Evolutionary conservation across 2,113 vertebrate genomes (phyloP), one percentile per base, ranked within the genome.

Genomic region (Hemiscyllium ocellatum): DNA sequence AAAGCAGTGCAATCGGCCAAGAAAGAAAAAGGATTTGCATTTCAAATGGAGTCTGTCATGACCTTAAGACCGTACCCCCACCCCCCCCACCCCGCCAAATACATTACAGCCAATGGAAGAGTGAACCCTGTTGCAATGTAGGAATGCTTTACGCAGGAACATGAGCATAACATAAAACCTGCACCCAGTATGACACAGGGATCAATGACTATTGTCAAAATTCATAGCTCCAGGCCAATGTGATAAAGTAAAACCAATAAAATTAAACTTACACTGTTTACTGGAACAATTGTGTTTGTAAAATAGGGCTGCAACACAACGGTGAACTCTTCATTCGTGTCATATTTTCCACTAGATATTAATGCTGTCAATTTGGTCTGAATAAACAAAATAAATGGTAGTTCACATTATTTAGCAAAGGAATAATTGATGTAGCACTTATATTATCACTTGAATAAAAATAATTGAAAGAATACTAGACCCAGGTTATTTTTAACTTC

Each of bases 281-380:
- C 70, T 22, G 98, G 98, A 52, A 98, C 0, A 0, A 98, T 24
- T 0, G 98, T 96, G 97, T 98, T 99, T 96, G 96, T 96, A 96
- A 99, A 98, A 96, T 98, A 99, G 0, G 99, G 98, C 96, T 99
- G 99, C 42, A 97, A 78, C 0, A 99, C 98, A 47, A 98, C 97
- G 0, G 98, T 96, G 7, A 99, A 99, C 97, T 99, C 99, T 22
- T 99, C 97, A 0, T 95, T 97, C 91, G 95, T 96, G 0, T 97
- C 96, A 0, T 99, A 99, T 26, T 96, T 97, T 3, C 97, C 96
- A 0, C 97, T 96, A 52, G 95, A 96, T 95, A 98, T 96, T 96
- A 99, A 65, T 47, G 69, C 95, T 72, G 70, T 37, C 61, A 93
- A 24, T 66, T 93, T 93, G 80, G 70, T 78, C 95, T 80, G 50